These are phyloP conservation scores for Ctenopoma kingsleyae DNA, from an alignment of 2,797 vertebrate genomes.

Conservation along the genomic window DNA sequence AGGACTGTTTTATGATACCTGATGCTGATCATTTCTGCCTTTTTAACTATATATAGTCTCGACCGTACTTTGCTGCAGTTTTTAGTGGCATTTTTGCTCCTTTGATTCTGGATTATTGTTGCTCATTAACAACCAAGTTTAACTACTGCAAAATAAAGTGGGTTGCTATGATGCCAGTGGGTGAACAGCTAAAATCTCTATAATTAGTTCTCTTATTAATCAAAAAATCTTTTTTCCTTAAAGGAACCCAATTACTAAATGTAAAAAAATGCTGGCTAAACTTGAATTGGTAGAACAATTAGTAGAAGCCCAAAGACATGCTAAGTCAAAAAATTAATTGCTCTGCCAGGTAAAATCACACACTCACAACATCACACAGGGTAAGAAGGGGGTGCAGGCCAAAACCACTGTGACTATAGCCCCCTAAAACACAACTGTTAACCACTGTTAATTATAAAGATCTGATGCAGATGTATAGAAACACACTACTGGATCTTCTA, in stretches of 20 bases:
- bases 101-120: constrained; percentile 7
- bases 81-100: not conserved
- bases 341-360: constrained; percentile 17
- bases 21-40: constrained; percentile 16
- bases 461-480: constrained; percentile 46
- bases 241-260: not conserved
- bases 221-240: constrained; percentile 5
- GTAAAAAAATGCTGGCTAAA: constrained; percentile 10
- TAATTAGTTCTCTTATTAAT: constrained; percentile 28
- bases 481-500: constrained; percentile 47
- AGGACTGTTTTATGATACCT: constrained; percentile 11
- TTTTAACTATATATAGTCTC: constrained; percentile 13
- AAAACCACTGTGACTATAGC: constrained; percentile 17
- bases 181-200: constrained; percentile 3
- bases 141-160: constrained; percentile 7
- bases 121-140: constrained; percentile 24
- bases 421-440: constrained; percentile 20
- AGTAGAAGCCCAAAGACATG: constrained; percentile 4
- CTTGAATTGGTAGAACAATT: not conserved
- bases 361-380: not conserved
- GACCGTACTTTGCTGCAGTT: constrained; percentile 3
- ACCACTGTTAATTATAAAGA: constrained; percentile 38
- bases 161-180: constrained; percentile 1
- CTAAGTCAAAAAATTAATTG: constrained; percentile 2
- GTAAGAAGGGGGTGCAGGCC: not conserved